Conservation (phyloP, 2,113 vertebrate species). For the Ramphastos sulfuratus region DNA sequence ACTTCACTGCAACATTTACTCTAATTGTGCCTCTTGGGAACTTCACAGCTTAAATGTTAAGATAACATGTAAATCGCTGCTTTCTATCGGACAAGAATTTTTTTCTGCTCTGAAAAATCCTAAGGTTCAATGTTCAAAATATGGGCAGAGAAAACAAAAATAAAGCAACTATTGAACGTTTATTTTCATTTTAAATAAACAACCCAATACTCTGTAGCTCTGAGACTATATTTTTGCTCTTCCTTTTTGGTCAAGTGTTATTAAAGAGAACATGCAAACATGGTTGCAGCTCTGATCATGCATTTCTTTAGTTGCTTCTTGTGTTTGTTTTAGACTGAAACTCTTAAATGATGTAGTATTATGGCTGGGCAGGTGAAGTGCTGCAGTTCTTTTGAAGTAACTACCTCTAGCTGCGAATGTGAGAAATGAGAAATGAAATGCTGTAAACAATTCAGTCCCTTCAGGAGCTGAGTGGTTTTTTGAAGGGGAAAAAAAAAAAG, state of each 20-base stretch:
- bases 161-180: background rate
- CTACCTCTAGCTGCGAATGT: background rate
- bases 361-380: background rate
- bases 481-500: background rate
- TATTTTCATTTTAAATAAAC: background rate
- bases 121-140: background rate
- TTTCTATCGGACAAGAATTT: background rate
- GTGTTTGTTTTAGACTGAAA: background rate
- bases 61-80: background rate
- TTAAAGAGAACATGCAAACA: background rate
- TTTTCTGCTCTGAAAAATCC: slow-evolving; percentile 26
- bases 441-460: background rate
- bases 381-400: background rate
- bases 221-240: background rate
- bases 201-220: background rate
- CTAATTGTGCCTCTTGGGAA: background rate
- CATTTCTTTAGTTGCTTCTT: background rate
- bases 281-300: background rate
- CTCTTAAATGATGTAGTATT: background rate
- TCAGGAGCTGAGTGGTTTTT: background rate
- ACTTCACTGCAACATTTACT: background rate
- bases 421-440: background rate
- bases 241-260: slow-evolving; percentile 4
- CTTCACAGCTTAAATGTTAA: background rate
- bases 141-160: background rate